These are phyloP conservation scores for Cuculus canorus DNA, from an alignment of 2,797 vertebrate species.

Conservation along the genomic window DNA sequence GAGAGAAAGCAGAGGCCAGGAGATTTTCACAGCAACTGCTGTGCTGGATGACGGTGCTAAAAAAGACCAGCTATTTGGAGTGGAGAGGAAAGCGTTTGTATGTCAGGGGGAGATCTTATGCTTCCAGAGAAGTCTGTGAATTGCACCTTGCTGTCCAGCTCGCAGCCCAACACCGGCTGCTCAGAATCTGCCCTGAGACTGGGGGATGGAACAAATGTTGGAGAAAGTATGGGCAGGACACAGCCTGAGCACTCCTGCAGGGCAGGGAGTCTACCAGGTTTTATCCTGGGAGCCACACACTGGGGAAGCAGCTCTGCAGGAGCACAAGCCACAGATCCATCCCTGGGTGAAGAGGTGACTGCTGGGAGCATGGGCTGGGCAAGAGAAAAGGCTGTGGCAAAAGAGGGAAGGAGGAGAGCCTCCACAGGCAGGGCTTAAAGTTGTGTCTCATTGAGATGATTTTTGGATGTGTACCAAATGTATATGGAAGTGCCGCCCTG, in stretches of 20 bases:
- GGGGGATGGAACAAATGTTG: neutral
- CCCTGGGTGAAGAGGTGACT: rapidly evolving
- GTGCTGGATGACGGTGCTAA: neutral
- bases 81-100: neutral
- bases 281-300: rapidly evolving
- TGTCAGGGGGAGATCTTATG: neutral
- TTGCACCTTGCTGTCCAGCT: neutral
- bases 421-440: neutral
- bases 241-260: rapidly evolving
- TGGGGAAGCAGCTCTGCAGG: neutral
- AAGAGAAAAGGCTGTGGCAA: neutral
- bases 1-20: neutral
- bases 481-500: neutral
- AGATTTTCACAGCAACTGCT: neutral
- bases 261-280: neutral
- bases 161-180: rapidly evolving
- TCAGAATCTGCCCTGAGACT: neutral
- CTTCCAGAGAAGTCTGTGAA: neutral
- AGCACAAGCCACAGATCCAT: neutral
- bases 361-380: neutral
- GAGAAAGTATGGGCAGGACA: neutral
- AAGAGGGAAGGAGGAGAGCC: neutral
- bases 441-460: too few species aligned
- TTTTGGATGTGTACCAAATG: rapidly evolving
- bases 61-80: neutral